Percentiles rank a stretch among this genome's conserved stretches.
Conservation (phyloP, 1,140 invertebrate species). For the Caenorhabditis tropicalis region DNA sequence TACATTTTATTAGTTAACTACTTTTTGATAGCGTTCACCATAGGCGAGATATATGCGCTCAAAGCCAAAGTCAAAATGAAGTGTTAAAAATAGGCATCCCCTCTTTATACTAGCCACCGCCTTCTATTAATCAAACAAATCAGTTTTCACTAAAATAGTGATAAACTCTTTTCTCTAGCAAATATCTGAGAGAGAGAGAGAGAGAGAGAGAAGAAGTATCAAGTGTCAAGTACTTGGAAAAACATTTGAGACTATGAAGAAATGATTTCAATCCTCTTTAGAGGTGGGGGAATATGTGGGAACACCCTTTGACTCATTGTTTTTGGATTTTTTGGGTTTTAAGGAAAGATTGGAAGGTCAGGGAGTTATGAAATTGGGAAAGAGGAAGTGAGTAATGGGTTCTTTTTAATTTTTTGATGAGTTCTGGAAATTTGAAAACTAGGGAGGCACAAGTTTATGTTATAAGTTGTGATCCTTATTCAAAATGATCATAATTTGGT, state of each 20-base stretch:
- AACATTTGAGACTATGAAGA: not conserved
- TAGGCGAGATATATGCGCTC: not conserved
- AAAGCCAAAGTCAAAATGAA: no score
- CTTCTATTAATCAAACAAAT: not conserved
- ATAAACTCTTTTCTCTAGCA: no score
- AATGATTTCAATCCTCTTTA: not conserved
- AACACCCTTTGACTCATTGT: slow-evolving; percentile 4
- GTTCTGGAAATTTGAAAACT: no score
- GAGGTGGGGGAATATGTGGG: not conserved
- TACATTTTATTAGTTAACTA: not conserved
- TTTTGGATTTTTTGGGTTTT: not conserved
- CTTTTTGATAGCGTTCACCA: not conserved
- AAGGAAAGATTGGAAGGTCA: not conserved
- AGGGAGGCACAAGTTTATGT: no score
- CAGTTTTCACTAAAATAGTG: no score
- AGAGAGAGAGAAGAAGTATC: slow-evolving; percentile 14
- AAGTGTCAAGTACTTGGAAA: slow-evolving; percentile 33
- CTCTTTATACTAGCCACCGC: not conserved
- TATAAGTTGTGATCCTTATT: no score
- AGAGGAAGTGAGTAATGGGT: no score
- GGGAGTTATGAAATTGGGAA: not conserved
- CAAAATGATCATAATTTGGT: no score
- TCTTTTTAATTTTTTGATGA: no score
- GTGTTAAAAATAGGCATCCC: no score
- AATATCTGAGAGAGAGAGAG: not conserved